Evolutionary conservation across 23 tunicate species (phyloP).

Genomic region (Oikopleura dioica): DNA sequence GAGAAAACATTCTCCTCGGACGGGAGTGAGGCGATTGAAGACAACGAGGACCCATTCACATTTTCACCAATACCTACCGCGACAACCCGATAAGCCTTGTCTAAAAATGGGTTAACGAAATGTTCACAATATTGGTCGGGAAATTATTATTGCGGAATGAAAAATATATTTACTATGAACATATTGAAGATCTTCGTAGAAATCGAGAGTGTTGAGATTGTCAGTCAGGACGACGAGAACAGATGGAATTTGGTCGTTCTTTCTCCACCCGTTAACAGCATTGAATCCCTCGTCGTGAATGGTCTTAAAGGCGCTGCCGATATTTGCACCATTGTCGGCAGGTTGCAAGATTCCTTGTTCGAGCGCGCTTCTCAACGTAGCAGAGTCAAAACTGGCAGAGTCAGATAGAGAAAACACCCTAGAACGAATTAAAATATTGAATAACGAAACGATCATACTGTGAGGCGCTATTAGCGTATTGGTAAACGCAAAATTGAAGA

Average conservation of each 20-base stretch:
- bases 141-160: background rate
- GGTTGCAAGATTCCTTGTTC: background rate
- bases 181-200: background rate
- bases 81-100: conserved; percentile 9
- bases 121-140: background rate
- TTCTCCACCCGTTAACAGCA: background rate
- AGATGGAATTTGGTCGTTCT: conserved; percentile 7
- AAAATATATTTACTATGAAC: background rate
- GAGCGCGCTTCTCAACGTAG: background rate
- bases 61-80: conserved; percentile 9
- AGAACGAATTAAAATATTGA: too few relatives aligned
- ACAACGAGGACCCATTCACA: background rate
- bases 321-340: background rate
- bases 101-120: background rate
- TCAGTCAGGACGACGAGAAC: background rate
- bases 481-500: conserved; percentile 11
- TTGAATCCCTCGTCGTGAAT: background rate
- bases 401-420: background rate
- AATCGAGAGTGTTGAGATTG: background rate
- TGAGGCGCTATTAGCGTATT: background rate
- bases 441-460: too few relatives aligned
- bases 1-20: background rate
- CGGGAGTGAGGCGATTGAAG: background rate
- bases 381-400: background rate
- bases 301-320: background rate